Evolutionary conservation across 2,888 invertebrate species (phyloP).

Genomic region (Cantharis rustica): DNA sequence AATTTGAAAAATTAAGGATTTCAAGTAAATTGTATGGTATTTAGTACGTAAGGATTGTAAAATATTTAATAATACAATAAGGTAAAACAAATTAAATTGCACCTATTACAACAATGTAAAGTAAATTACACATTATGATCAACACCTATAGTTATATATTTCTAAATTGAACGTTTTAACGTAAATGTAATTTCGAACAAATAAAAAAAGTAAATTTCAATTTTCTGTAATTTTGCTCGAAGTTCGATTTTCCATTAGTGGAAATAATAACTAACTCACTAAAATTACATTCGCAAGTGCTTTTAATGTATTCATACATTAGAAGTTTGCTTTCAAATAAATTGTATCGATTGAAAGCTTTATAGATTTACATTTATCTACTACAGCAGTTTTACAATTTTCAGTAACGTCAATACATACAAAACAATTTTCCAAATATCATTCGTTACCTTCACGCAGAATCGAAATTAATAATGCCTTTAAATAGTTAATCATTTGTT

Average conservation of each 20-base stretch:
- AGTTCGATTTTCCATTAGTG: slow-evolving; percentile 27
- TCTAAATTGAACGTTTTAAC: neutral
- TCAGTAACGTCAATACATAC: neutral
- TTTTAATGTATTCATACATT: slow-evolving; percentile 16
- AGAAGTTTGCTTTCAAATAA: slow-evolving; percentile 12
- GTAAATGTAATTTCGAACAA: neutral
- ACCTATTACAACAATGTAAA: neutral
- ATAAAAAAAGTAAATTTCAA: neutral
- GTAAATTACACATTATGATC: neutral
- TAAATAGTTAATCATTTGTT: neutral
- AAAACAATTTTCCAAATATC: neutral
- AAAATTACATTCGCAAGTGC: slow-evolving; percentile 23
- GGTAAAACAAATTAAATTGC: neutral
- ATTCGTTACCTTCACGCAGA: neutral
- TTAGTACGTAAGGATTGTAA: too few species aligned
- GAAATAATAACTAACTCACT: slow-evolving; percentile 22
- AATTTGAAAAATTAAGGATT: too few species aligned
- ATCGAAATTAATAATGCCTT: neutral
- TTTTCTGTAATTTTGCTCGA: neutral
- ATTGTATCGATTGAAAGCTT: slow-evolving; percentile 19
- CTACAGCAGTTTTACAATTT: neutral
- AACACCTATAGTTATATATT: neutral
- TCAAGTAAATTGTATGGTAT: too few species aligned
- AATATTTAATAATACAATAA: neutral
- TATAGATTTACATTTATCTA: neutral